Conservation (phyloP, 2,888 invertebrate species). For the Rotaria magnacalcarata region DNA sequence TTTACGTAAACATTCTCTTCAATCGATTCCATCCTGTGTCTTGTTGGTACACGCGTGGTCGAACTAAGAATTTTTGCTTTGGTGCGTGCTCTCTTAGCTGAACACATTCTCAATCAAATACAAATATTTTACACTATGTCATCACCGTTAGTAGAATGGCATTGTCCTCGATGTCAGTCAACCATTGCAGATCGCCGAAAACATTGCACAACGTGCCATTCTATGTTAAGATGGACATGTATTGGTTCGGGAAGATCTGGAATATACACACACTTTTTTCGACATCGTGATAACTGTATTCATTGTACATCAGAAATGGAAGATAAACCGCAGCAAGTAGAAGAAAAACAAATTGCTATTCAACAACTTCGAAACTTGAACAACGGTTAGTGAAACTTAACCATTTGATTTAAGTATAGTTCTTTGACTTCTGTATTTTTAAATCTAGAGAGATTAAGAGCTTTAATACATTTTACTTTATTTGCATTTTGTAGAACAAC, state of each 20-base stretch:
- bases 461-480: background rate
- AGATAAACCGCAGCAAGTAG: background rate
- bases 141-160: background rate
- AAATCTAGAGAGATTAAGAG: too few relatives aligned
- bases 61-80: too few relatives aligned
- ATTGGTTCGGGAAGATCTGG: background rate
- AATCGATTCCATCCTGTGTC: too few relatives aligned
- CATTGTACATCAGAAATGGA: background rate
- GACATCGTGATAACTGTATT: background rate
- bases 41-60: too few relatives aligned
- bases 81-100: too few relatives aligned
- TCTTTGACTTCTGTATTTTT: too few relatives aligned
- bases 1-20: too few relatives aligned
- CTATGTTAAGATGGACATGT: background rate
- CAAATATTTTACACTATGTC: background rate
- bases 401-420: background rate
- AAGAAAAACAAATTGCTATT: background rate
- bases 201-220: background rate
- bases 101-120: too few relatives aligned
- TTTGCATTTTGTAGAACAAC: constrained; percentile 15
- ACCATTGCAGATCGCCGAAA: background rate
- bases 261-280: background rate
- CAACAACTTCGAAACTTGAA: background rate
- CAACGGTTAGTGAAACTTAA: background rate
- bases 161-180: background rate